Percentiles rank a stretch among this genome's conserved stretches.
phyloP scores from a whole-genome alignment of 2,797 vertebrate species.

The Thaleichthys pacificus region DNA sequence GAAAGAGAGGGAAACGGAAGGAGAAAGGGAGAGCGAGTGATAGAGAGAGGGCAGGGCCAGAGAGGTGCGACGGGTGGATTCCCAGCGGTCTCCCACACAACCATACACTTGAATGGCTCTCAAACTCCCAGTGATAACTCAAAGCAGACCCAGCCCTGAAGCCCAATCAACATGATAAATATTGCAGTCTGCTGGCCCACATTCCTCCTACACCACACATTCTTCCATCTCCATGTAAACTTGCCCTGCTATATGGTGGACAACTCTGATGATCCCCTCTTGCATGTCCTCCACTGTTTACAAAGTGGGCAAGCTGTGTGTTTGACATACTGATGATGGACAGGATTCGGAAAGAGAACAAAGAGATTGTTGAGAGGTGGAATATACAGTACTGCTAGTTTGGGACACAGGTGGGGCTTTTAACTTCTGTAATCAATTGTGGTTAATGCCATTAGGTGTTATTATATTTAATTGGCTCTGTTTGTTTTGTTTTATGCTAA shows the following conservation, averaged over 20 bases:
- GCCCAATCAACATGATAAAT: constrained; percentile 30
- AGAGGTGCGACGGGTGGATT: constrained; percentile 11
- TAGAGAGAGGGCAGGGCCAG: neutral
- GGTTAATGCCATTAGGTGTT: neutral
- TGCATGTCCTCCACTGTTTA: neutral
- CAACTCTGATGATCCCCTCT: constrained; percentile 2
- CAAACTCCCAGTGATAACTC: constrained; percentile 44
- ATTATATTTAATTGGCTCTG: neutral
- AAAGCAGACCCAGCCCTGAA: constrained; percentile 46
- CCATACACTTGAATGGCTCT: constrained; percentile 33
- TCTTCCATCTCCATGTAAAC: constrained; percentile 17
- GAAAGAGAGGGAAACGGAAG: too few species aligned
- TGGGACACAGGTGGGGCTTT: too few species aligned
- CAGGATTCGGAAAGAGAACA: neutral
- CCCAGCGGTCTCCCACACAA: constrained; percentile 27
- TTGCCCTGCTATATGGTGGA: constrained; percentile 10
- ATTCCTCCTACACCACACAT: constrained; percentile 26
- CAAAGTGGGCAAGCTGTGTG: constrained; percentile 7
- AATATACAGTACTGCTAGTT: constrained; percentile 2
- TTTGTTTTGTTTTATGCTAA: constrained; percentile 5
- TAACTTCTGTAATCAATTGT: too few species aligned
- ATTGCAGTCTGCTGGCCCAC: constrained; percentile 31
- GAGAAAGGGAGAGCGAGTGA: neutral
- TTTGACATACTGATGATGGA: constrained; percentile 23
- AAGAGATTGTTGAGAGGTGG: constrained; percentile 11